These are phyloP conservation scores for Brachionus asplanchnoidis DNA, from an alignment of 1,140 invertebrate species.

Conservation along the genomic window DNA sequence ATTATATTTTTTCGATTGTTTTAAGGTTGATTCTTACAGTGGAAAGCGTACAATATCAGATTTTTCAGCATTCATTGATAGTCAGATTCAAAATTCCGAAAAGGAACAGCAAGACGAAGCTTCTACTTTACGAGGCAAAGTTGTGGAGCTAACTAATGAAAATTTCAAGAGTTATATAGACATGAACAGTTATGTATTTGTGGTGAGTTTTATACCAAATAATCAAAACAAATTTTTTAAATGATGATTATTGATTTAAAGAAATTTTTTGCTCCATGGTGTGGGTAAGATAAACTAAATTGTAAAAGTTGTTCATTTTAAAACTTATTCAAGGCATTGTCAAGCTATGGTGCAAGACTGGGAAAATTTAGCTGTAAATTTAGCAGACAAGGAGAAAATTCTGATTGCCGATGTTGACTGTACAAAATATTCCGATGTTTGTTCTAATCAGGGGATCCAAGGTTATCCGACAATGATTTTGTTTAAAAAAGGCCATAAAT, in stretches of 20 bases:
- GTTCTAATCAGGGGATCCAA: background rate
- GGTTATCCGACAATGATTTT: background rate
- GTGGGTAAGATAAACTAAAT: background rate
- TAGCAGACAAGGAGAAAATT: background rate
- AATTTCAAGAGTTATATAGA: background rate
- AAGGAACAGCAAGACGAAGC: background rate
- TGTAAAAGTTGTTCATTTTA: background rate
- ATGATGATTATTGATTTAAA: background rate
- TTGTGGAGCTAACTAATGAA: background rate
- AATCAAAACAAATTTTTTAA: background rate
- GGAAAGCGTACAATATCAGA: background rate
- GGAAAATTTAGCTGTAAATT: background rate
- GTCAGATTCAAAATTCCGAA: background rate
- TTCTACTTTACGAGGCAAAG: background rate
- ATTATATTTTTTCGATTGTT: background rate
- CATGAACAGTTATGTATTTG: background rate
- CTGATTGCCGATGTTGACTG: conserved; percentile 11
- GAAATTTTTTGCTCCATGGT: conserved; percentile 37
- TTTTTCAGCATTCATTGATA: background rate
- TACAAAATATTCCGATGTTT: background rate
- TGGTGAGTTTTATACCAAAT: background rate
- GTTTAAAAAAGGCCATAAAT: background rate
- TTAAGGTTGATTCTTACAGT: background rate
- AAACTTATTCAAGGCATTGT: background rate
- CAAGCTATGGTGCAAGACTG: background rate